phyloP scores from a whole-genome alignment of 2,888 invertebrate species.

The Chalcis sispes region DNA sequence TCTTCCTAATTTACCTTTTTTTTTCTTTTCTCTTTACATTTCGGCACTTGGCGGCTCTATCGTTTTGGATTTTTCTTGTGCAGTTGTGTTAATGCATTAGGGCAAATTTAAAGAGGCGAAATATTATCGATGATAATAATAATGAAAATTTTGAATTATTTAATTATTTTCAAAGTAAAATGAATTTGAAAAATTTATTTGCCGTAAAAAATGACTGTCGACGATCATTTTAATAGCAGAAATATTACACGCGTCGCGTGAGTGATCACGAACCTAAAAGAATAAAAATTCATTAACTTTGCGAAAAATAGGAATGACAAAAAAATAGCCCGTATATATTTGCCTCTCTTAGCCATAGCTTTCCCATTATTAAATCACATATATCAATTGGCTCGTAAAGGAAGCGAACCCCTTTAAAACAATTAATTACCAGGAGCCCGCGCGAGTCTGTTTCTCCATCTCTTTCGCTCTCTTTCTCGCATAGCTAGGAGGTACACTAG shows the following conservation, averaged over 20 bases:
- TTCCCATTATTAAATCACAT: constrained; percentile 54
- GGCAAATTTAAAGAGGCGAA: too few species aligned
- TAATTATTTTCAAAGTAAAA: too few species aligned
- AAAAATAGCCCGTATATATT: constrained; percentile 8
- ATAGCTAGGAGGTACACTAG: constrained; percentile 3
- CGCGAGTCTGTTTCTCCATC: too few species aligned
- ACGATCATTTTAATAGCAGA: too few species aligned
- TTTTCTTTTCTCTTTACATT: not conserved
- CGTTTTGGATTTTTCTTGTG: not conserved
- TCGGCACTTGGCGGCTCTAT: too few species aligned
- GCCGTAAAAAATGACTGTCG: not conserved
- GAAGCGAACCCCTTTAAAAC: constrained; percentile 62
- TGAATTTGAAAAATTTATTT: not conserved
- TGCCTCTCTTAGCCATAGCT: constrained; percentile 26
- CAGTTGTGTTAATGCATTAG: not conserved
- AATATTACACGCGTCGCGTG: too few species aligned
- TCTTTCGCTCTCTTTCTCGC: too few species aligned
- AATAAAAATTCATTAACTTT: not conserved
- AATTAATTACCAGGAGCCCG: constrained; percentile 62
- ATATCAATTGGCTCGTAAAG: constrained; percentile 60
- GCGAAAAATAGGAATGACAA: not conserved
- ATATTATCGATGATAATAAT: too few species aligned
- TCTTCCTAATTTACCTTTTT: not conserved
- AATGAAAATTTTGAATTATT: too few species aligned
- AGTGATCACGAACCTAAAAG: not conserved